Conservation (phyloP, 2,113 vertebrate species). For the Hyperopisus bebe region DNA sequence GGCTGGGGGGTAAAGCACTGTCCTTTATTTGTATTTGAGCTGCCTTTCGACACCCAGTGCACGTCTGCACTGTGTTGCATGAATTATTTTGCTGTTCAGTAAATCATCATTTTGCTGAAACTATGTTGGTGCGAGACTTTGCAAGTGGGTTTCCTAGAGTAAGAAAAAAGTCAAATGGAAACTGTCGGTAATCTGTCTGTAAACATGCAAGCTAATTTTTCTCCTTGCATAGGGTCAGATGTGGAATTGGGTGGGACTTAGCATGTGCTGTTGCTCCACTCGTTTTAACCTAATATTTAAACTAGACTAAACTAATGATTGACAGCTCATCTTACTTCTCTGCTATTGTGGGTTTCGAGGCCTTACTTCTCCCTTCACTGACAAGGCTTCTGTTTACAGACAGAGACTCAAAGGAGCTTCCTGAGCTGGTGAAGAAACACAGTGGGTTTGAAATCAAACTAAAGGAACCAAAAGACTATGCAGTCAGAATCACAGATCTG, state of each 20-base stretch:
- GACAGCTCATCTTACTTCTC: background rate
- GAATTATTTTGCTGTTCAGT: too few relatives aligned
- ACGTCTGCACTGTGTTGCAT: too few relatives aligned
- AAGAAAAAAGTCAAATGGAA: too few relatives aligned
- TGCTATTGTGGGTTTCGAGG: background rate
- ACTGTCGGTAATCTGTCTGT: background rate
- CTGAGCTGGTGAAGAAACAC: background rate
- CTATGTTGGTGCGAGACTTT: background rate
- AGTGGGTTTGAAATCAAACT: background rate
- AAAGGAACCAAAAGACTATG: background rate
- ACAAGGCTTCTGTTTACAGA: background rate
- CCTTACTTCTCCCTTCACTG: background rate
- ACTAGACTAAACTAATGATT: background rate
- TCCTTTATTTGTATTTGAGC: too few relatives aligned
- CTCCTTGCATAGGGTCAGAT: background rate
- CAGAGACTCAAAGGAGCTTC: background rate
- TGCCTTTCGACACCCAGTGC: too few relatives aligned
- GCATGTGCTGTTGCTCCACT: background rate
- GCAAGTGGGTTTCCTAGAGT: background rate
- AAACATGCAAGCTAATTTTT: background rate
- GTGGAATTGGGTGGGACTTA: background rate
- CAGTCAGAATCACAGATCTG: constrained; percentile 3
- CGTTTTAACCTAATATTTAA: background rate
- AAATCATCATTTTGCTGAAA: background rate
- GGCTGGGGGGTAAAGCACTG: background rate